A percentile compares a stretch with the other conserved stretches of the same genome.
phyloP scores from a whole-genome alignment of 2,888 invertebrate genomes.

The Mechanitis mazaeus region DNA sequence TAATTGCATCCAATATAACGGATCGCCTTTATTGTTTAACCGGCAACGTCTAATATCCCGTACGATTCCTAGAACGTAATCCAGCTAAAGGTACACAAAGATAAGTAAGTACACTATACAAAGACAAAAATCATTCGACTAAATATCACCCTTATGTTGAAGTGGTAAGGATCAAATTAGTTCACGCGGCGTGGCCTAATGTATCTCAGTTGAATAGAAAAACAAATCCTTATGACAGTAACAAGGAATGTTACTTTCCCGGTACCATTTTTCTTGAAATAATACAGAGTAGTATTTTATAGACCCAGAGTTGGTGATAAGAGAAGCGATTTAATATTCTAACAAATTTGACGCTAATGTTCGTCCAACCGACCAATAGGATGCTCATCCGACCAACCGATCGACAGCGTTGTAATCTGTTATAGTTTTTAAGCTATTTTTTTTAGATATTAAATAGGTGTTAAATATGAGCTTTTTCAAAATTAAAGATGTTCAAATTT shows the following conservation, averaged over 20 bases:
- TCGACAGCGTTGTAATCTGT: not conserved
- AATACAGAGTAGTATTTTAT: slow-evolving; percentile 38
- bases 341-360: not conserved
- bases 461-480: too few species aligned
- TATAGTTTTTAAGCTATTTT: too few species aligned
- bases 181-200: slow-evolving; percentile 7
- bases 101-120: slow-evolving; percentile 17
- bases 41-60: slow-evolving; percentile 14
- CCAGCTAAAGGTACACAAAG: slow-evolving; percentile 26
- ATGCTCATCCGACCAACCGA: not conserved
- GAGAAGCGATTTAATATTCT: slow-evolving; percentile 25
- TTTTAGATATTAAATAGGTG: too few species aligned
- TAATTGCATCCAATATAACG: slow-evolving; percentile 21
- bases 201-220: slow-evolving; percentile 31
- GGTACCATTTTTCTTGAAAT: slow-evolving; percentile 43
- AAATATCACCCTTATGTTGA: slow-evolving; percentile 4
- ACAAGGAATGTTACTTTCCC: slow-evolving; percentile 44
- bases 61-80: slow-evolving; percentile 21
- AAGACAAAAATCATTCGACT: slow-evolving; percentile 7
- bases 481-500: too few species aligned
- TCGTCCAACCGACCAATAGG: not conserved
- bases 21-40: slow-evolving; percentile 1
- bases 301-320: slow-evolving; percentile 12
- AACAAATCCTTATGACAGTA: slow-evolving; percentile 40
- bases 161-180: slow-evolving; percentile 17